phyloP scores from a whole-genome alignment of 92 coral and sea anemone species.

The Epizoanthus fatuus region DNA sequence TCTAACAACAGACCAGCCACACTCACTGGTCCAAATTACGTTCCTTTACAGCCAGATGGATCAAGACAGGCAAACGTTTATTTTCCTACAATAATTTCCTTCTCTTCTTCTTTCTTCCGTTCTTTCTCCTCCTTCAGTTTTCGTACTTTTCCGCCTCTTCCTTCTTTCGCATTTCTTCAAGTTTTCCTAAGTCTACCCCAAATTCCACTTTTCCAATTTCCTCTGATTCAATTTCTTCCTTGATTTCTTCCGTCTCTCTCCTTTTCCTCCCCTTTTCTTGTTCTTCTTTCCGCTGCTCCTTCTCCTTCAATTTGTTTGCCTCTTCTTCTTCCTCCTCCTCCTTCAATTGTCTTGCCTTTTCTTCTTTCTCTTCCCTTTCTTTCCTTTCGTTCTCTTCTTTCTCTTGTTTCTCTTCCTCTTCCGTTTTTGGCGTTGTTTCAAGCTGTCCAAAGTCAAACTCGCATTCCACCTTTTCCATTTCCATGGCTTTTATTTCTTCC shows the following conservation, averaged over 20 bases:
- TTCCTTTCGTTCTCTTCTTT: conserved; percentile 51
- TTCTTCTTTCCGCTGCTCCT: conserved; percentile 67
- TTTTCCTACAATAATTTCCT: conserved; percentile 4
- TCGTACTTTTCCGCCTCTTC: conserved; percentile 6
- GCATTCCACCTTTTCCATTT: not conserved
- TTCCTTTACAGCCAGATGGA: not conserved
- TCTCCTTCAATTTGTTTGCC: conserved; percentile 36
- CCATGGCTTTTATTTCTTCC: conserved; percentile 16
- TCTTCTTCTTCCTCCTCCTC: conserved; percentile 32
- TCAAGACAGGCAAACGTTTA: not conserved
- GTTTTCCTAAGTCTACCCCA: not conserved
- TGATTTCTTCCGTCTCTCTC: conserved; percentile 37
- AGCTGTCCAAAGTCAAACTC: not conserved
- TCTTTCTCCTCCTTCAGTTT: conserved; percentile 8
- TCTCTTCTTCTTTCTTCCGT: conserved; percentile 2
- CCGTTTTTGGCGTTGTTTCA: not conserved
- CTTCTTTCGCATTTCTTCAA: conserved; percentile 16
- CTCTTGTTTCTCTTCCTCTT: conserved; percentile 20
- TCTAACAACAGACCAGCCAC: not conserved
- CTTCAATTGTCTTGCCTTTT: conserved; percentile 51
- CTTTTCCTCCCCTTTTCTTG: conserved; percentile 49
- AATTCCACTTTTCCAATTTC: conserved; percentile 14
- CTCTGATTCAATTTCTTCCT: conserved; percentile 57
- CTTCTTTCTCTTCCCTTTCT: conserved; percentile 51
- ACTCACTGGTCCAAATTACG: not conserved